phyloP scores from a whole-genome alignment of 1,140 invertebrate species.

The Pogonomyrmex barbatus region DNA sequence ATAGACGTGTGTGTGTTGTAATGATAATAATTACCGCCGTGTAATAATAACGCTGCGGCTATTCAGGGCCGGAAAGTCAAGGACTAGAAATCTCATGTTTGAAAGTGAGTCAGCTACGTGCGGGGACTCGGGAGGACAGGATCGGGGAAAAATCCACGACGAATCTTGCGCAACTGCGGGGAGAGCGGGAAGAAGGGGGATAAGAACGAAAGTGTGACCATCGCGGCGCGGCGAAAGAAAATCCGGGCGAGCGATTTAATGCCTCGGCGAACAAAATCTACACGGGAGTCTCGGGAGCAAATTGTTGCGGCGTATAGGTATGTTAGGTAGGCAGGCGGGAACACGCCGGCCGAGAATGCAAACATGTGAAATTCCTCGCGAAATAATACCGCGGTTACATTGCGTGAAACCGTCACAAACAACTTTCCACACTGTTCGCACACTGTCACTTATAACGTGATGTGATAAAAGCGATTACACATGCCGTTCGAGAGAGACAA shows the following conservation, averaged over 20 bases:
- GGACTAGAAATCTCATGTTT: conserved; percentile 30
- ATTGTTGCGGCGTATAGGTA: conserved; percentile 6
- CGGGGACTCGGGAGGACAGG: neutral
- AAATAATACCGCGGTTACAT: conserved; percentile 37
- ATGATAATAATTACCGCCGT: conserved; percentile 9
- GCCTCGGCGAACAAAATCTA: neutral
- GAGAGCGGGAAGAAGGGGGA: neutral
- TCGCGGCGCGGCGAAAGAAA: conserved; percentile 11
- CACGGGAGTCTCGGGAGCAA: neutral
- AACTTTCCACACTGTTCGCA: neutral
- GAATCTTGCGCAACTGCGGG: conserved; percentile 22
- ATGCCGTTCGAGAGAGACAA: neutral
- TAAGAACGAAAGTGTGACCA: conserved; percentile 46
- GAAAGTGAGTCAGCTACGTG: conserved; percentile 47
- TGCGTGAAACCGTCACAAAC: conserved; percentile 3
- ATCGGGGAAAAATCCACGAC: conserved; percentile 48
- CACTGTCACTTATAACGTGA: neutral
- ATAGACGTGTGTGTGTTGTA: neutral
- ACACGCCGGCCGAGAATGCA: neutral
- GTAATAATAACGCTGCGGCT: neutral
- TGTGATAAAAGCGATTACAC: neutral
- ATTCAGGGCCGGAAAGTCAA: conserved; percentile 37
- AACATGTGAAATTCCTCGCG: conserved; percentile 17
- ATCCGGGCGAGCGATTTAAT: conserved; percentile 40
- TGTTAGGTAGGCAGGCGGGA: neutral